phyloP scores from a whole-genome alignment of 2,888 invertebrate genomes.

The Alitta virens region DNA sequence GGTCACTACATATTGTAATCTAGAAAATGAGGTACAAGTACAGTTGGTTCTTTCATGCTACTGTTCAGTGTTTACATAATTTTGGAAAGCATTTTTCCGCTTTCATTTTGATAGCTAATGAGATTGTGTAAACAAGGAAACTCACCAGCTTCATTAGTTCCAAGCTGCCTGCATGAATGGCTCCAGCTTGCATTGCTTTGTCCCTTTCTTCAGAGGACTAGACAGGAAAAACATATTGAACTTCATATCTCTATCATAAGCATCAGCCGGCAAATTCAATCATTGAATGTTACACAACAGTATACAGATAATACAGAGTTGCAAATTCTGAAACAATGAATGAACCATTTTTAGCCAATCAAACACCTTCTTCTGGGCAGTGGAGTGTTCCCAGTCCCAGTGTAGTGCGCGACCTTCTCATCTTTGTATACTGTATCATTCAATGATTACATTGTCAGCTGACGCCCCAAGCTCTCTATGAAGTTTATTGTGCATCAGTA shows the following conservation, averaged over 20 bases:
- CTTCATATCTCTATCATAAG: not conserved
- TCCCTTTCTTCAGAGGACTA: slow-evolving; percentile 35
- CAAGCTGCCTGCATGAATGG: slow-evolving; percentile 36
- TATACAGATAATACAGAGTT: not conserved
- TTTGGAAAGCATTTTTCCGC: not conserved
- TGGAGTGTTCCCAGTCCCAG: no score
- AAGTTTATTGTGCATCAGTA: no score
- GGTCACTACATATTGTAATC: no score
- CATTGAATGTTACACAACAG: no score
- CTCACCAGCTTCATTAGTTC: slow-evolving; percentile 39
- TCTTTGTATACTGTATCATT: no score
- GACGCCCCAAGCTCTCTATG: no score
- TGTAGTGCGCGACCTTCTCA: no score
- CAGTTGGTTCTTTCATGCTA: not conserved
- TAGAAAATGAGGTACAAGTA: not conserved
- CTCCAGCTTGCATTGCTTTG: slow-evolving; percentile 36
- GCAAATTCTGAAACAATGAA: no score
- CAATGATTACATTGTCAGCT: no score
- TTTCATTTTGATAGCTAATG: not conserved
- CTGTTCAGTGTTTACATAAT: not conserved
- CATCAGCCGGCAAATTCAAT: no score
- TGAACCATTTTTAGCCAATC: not conserved
- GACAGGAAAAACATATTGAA: not conserved
- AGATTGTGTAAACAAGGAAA: not conserved
- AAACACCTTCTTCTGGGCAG: slow-evolving; percentile 6